phyloP scores from a whole-genome alignment of 1,140 invertebrate genomes.

The Aphaenogaster floridana region DNA sequence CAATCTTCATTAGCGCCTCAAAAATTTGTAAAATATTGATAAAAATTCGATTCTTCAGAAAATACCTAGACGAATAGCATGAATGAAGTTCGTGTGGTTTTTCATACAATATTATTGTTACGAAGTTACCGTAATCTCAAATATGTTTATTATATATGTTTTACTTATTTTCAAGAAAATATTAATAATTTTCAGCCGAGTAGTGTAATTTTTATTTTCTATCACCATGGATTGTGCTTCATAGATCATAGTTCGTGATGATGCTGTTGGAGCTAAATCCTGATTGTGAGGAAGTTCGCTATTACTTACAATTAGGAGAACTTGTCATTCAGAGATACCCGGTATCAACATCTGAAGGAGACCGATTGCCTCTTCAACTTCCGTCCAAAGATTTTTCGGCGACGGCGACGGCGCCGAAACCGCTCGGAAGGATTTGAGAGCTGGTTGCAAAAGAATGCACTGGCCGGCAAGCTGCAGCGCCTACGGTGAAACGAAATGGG shows the following conservation, averaged over 20 bases:
- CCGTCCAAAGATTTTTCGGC: conserved; percentile 17
- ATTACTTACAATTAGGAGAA: background rate
- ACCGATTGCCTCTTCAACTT: background rate
- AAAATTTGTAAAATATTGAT: background rate
- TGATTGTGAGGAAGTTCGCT: background rate
- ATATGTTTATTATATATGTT: background rate
- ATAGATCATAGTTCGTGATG: background rate
- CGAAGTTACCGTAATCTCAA: background rate
- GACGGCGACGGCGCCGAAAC: background rate
- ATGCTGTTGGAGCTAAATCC: background rate
- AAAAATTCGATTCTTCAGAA: background rate
- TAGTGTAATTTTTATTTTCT: background rate
- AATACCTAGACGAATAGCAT: background rate
- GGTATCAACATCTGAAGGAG: background rate
- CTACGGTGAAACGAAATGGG: conserved; percentile 45
- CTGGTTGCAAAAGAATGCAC: conserved; percentile 42
- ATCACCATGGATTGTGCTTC: background rate
- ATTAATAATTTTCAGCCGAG: background rate
- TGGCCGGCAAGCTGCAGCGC: conserved; percentile 24
- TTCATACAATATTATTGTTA: background rate
- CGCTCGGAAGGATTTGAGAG: background rate
- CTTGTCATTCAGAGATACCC: background rate
- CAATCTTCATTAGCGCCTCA: too few relatives aligned
- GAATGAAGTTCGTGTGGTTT: background rate
- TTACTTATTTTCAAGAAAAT: background rate